phyloP scores from a whole-genome alignment of 35 echinoderm and acorn worm species.

The Heliocidaris erythrogramma region DNA sequence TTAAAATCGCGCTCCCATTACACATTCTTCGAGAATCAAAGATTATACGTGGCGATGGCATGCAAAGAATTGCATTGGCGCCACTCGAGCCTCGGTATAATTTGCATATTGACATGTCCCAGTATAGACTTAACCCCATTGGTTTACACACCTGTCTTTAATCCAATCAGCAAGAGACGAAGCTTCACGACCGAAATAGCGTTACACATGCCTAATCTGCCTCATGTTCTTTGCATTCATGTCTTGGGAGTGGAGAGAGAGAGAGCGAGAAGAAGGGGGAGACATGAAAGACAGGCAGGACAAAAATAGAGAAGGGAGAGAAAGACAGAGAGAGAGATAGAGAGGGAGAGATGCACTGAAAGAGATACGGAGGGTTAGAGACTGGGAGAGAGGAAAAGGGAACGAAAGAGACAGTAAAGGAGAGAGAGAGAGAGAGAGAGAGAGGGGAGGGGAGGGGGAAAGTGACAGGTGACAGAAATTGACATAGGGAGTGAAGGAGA shows the following conservation, averaged over 20 bases:
- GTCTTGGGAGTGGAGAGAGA: not conserved
- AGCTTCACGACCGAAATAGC: not conserved
- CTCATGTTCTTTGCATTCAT: not conserved
- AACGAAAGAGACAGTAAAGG: not conserved
- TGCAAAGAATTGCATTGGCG: not conserved
- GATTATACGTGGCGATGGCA: not conserved
- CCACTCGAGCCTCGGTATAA: not conserved
- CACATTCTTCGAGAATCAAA: not conserved
- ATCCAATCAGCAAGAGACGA: not conserved
- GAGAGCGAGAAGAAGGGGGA: not conserved
- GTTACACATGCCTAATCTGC: not conserved
- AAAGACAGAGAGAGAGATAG: not conserved
- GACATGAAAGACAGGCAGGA: not conserved
- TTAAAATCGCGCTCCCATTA: no score
- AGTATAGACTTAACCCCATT: constrained; percentile 22
- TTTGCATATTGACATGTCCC: constrained; percentile 25
- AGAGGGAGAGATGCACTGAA: not conserved
- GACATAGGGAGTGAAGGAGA: not conserved
- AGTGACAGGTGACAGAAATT: not conserved
- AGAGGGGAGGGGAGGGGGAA: not conserved
- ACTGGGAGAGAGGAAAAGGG: not conserved
- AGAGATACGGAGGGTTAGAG: not conserved
- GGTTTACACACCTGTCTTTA: constrained; percentile 22
- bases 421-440: not conserved
- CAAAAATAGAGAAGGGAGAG: not conserved